These are phyloP conservation scores for Polyommatus icarus DNA, from an alignment of 2,888 invertebrate genomes.

Conservation along the genomic window DNA sequence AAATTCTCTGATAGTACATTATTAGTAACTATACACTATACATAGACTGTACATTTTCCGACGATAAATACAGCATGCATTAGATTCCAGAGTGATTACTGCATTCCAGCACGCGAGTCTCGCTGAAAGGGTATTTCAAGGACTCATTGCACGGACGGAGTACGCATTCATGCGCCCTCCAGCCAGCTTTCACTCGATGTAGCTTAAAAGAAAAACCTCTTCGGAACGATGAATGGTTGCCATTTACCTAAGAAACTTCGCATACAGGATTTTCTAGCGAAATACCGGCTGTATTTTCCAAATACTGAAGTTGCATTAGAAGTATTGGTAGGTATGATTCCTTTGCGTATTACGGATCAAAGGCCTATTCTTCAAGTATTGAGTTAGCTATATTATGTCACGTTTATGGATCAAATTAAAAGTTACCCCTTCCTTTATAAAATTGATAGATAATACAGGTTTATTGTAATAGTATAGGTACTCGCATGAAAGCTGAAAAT, in stretches of 20 bases:
- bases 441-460: not conserved
- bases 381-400: too few species aligned
- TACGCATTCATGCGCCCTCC: conserved; percentile 8
- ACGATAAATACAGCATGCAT: not conserved
- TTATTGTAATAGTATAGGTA: not conserved
- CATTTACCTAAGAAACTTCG: conserved; percentile 8
- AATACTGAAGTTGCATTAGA: not conserved
- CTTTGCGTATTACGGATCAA: not conserved
- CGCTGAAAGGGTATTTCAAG: conserved; percentile 20
- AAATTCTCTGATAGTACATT: too few species aligned
- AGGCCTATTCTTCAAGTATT: not conserved
- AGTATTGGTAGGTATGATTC: not conserved
- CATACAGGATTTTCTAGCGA: not conserved
- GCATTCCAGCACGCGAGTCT: not conserved
- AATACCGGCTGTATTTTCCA: not conserved
- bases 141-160: conserved; percentile 11
- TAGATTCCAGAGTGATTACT: not conserved
- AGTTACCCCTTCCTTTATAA: too few species aligned
- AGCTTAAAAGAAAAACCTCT: conserved; percentile 7
- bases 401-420: too few species aligned
- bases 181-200: not conserved
- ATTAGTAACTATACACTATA: too few species aligned
- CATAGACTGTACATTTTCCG: not conserved
- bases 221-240: not conserved
- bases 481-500: not conserved